These are phyloP conservation scores for Pipistrellus kuhlii DNA, from an alignment of 2,797 vertebrate species.

Conservation along the genomic window DNA sequence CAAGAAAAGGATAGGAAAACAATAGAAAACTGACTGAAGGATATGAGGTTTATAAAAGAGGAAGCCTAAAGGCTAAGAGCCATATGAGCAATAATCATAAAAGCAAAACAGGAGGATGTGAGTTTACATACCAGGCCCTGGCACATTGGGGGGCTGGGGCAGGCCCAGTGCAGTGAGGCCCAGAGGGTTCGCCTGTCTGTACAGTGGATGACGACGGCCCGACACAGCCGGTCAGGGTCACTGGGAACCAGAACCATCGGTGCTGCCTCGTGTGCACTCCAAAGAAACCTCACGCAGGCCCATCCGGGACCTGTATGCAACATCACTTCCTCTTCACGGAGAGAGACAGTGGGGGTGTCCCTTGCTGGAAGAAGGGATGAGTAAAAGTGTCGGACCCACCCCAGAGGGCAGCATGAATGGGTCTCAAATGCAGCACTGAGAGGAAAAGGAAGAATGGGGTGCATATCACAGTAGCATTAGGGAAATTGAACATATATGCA, in stretches of 20 bases:
- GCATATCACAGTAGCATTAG: not conserved
- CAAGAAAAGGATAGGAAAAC: not conserved
- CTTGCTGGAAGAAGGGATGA: not conserved
- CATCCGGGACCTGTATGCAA: rapidly evolving
- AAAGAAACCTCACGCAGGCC: not conserved
- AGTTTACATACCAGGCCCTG: not conserved
- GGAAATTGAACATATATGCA: not conserved
- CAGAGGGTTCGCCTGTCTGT: not conserved
- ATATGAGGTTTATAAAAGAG: not conserved
- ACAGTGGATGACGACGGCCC: not conserved
- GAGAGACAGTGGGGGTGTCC: not conserved
- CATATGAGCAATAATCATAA: not conserved
- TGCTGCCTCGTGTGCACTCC: not conserved
- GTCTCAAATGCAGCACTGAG: not conserved
- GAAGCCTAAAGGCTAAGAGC: not conserved
- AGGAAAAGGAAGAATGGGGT: not conserved
- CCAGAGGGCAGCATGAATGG: not conserved
- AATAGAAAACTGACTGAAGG: slow-evolving; percentile 28
- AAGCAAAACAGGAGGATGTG: not conserved
- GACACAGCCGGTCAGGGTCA: not conserved
- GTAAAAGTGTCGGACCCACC: not conserved
- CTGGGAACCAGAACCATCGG: rapidly evolving
- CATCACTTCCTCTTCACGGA: not conserved
- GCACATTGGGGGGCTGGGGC: not conserved
- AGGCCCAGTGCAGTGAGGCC: not conserved